These are phyloP conservation scores for Microplitis manilae DNA, from an alignment of 2,888 invertebrate species.

Conservation along the genomic window DNA sequence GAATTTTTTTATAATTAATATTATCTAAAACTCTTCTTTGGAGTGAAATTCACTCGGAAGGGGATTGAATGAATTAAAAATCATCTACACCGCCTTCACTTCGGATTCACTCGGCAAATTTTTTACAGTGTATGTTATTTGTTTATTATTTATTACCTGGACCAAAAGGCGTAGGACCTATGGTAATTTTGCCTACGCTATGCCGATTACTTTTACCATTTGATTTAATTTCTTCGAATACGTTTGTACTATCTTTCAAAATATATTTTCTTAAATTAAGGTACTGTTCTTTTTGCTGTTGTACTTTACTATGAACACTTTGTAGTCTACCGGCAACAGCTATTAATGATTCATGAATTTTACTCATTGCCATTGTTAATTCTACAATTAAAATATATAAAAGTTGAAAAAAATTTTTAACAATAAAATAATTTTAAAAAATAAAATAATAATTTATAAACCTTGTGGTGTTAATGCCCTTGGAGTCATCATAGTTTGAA, in stretches of 20 bases:
- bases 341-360: constrained; percentile 89
- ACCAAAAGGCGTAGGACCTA: constrained; percentile 78
- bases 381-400: constrained; percentile 73
- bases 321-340: constrained; percentile 90
- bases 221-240: constrained; percentile 76
- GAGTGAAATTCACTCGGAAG: no score
- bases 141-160: constrained; percentile 58
- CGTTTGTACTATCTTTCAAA: constrained; percentile 83
- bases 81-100: no score
- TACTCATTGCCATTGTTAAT: constrained; percentile 82
- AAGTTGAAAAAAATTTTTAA: not conserved
- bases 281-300: constrained; percentile 88
- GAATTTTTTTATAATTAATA: no score
- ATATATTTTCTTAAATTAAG: constrained; percentile 85
- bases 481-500: constrained; percentile 78
- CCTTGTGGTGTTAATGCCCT: constrained; percentile 80
- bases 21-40: no score
- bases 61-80: not conserved
- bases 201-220: constrained; percentile 59
- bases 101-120: no score
- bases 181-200: constrained; percentile 71
- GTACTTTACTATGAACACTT: constrained; percentile 84
- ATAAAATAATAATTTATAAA: constrained; percentile 57
- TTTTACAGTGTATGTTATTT: not conserved
- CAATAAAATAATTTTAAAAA: not conserved